phyloP scores from a whole-genome alignment of 2,888 invertebrate genomes.

The Eupithecia inturbata region DNA sequence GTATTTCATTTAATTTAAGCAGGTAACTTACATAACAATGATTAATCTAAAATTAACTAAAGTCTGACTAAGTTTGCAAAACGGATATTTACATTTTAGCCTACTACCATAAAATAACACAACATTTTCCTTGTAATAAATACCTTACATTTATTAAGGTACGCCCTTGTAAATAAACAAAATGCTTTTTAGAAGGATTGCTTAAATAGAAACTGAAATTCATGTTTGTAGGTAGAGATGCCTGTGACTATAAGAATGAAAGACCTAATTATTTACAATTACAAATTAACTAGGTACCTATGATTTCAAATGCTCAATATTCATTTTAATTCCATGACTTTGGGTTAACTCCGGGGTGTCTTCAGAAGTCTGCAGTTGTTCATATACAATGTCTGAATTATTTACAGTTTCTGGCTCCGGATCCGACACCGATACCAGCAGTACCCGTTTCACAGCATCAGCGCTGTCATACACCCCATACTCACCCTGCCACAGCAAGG shows the following conservation, averaged over 20 bases:
- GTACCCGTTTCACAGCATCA: conserved; percentile 69
- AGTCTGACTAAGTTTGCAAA: not conserved
- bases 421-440: conserved; percentile 61
- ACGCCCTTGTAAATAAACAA: not conserved
- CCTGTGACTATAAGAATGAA: not conserved
- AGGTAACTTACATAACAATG: not conserved
- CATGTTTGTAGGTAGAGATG: not conserved
- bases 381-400: conserved; percentile 38
- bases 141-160: not conserved
- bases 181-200: not conserved
- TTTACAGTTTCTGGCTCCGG: conserved; percentile 25
- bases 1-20: not conserved
- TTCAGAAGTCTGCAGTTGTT: conserved; percentile 44
- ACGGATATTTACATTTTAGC: not conserved
- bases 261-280: too few relatives aligned
- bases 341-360: conserved; percentile 21
- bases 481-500: conserved; percentile 78
- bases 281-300: not conserved
- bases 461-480: conserved; percentile 75
- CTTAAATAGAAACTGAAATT: not conserved
- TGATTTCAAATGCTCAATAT: conserved; percentile 6
- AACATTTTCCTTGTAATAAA: not conserved
- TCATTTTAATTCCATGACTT: conserved; percentile 9
- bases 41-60: not conserved
- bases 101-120: not conserved